phyloP scores from a whole-genome alignment of 2,888 invertebrate species.

The Cataglyphis cursor region DNA sequence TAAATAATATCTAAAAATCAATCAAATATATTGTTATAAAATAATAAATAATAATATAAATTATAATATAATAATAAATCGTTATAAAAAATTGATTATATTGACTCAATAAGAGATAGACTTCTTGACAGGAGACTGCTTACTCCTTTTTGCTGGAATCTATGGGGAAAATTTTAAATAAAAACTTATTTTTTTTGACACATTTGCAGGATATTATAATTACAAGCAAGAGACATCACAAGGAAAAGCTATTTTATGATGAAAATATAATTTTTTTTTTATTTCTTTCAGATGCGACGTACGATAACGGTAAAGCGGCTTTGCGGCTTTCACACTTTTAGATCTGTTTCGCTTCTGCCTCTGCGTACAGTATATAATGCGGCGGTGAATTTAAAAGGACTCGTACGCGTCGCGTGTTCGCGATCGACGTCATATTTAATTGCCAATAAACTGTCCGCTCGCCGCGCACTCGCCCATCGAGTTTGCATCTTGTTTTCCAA shows the following conservation, averaged over 20 bases:
- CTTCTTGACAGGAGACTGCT: background rate
- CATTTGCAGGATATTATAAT: background rate
- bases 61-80: too few relatives aligned
- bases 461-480: conserved; percentile 9
- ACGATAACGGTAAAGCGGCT: conserved; percentile 29
- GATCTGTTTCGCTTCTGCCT: conserved; percentile 42
- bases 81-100: background rate
- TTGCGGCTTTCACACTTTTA: conserved; percentile 25
- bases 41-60: background rate
- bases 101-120: background rate
- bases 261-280: background rate
- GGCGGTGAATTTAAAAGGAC: conserved; percentile 72
- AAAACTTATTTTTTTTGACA: background rate
- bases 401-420: conserved; percentile 58
- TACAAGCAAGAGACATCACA: background rate
- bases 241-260: background rate
- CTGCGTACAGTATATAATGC: background rate
- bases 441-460: conserved; percentile 72
- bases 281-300: background rate
- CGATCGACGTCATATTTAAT: conserved; percentile 76
- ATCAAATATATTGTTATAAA: too few relatives aligned
- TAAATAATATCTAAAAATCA: too few relatives aligned
- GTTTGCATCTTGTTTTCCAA: conserved; percentile 36
- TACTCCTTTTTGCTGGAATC: too few relatives aligned
- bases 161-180: background rate